phyloP scores from a whole-genome alignment of 2,888 invertebrate species.

The Amphimallon solstitiale region DNA sequence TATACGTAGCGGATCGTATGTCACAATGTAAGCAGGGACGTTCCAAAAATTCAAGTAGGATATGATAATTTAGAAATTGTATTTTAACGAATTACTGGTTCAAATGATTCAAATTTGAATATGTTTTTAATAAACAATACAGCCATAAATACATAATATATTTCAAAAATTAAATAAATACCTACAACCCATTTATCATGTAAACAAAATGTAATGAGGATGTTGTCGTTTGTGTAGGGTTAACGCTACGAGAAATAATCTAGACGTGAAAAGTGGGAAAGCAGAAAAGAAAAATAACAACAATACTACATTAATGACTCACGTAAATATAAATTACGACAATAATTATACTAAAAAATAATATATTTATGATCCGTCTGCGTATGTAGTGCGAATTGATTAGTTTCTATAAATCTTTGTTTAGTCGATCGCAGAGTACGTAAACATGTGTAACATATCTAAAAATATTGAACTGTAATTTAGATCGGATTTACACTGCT shows the following conservation, averaged over 20 bases:
- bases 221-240: conserved; percentile 10
- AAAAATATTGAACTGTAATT: conserved; percentile 32
- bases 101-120: background rate
- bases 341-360: background rate
- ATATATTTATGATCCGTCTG: background rate
- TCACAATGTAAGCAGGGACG: background rate
- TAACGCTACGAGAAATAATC: background rate
- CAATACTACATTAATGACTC: too few relatives aligned
- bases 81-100: background rate
- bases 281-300: background rate
- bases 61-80: background rate
- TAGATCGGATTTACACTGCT: conserved; percentile 30
- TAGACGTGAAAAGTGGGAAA: background rate
- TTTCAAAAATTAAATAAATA: background rate
- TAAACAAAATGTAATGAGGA: conserved; percentile 15
- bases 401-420: background rate
- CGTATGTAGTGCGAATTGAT: background rate
- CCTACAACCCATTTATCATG: background rate
- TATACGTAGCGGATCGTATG: background rate
- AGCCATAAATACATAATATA: background rate
- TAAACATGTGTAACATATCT: conserved; percentile 9
- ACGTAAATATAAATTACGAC: background rate
- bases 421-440: conserved; percentile 15
- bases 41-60: background rate
- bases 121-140: background rate